These are phyloP conservation scores for Porites rus DNA, from an alignment of 92 coral and sea anemone genomes.

Conservation along the genomic window DNA sequence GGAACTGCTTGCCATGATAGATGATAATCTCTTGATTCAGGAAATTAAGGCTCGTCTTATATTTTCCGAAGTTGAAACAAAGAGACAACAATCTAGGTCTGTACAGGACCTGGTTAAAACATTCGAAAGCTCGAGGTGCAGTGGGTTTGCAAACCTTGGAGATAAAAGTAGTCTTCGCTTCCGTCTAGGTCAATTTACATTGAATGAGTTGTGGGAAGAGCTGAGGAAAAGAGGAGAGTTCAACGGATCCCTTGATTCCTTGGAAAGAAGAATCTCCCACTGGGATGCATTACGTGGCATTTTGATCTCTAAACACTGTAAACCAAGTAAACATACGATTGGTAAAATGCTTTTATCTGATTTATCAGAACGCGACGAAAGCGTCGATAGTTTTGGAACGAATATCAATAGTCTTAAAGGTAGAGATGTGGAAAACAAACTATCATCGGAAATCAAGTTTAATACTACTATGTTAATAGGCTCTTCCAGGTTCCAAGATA, in stretches of 20 bases:
- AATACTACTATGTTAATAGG: too few relatives aligned
- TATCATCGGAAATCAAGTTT: too few relatives aligned
- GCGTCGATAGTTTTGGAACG: neutral
- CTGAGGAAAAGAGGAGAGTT: neutral
- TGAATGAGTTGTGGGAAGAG: neutral
- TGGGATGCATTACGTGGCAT: neutral
- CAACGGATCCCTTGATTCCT: neutral
- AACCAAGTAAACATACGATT: neutral
- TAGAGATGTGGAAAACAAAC: neutral
- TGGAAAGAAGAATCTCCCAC: neutral
- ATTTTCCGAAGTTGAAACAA: neutral
- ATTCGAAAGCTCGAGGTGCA: neutral
- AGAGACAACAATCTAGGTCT: neutral
- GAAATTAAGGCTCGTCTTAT: slow-evolving; percentile 11
- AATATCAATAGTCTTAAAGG: neutral
- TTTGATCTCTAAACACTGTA: neutral
- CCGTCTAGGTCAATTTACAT: slow-evolving; percentile 3
- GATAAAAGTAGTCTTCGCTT: neutral
- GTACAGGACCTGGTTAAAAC: neutral
- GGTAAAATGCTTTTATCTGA: neutral
- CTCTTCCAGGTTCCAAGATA: too few relatives aligned
- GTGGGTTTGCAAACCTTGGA: neutral
- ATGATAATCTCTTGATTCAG: slow-evolving; percentile 10
- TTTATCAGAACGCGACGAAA: neutral
- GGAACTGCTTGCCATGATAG: neutral